A percentile compares a stretch with the other conserved stretches of the same genome.
phyloP scores from a whole-genome alignment of 1,140 invertebrate species.

The Alviniconcha marisindica region DNA sequence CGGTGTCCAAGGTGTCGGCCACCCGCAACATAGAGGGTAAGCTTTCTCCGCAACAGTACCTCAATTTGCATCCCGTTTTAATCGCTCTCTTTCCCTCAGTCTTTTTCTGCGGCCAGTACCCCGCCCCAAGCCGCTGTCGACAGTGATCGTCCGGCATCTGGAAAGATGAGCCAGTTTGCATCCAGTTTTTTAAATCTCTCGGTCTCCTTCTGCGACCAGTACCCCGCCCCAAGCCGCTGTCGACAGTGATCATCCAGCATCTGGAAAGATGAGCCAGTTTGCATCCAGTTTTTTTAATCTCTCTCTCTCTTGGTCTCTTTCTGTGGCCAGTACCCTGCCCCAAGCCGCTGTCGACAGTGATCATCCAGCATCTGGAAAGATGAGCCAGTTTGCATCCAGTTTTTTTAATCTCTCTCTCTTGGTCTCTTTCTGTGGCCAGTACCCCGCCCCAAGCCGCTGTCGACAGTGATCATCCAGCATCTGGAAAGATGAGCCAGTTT shows the following conservation, averaged over 20 bases:
- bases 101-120: too few relatives aligned
- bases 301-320: background rate
- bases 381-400: background rate
- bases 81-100: background rate
- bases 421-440: background rate
- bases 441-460: background rate
- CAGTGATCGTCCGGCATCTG: too few relatives aligned
- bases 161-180: background rate
- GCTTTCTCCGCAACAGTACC: background rate
- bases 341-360: background rate
- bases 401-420: constrained; percentile 16
- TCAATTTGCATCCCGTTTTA: constrained; percentile 6
- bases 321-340: background rate
- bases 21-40: constrained; percentile 60
- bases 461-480: too few relatives aligned
- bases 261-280: background rate
- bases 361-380: background rate
- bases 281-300: constrained; percentile 17
- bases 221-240: background rate
- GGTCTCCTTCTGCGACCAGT: background rate
- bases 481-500: constrained; percentile 46
- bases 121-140: background rate
- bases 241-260: too few relatives aligned
- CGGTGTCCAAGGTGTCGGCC: background rate
- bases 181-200: constrained; percentile 19